Conservation (phyloP, 2,113 vertebrate genomes). For the Trachemys scripta region DNA sequence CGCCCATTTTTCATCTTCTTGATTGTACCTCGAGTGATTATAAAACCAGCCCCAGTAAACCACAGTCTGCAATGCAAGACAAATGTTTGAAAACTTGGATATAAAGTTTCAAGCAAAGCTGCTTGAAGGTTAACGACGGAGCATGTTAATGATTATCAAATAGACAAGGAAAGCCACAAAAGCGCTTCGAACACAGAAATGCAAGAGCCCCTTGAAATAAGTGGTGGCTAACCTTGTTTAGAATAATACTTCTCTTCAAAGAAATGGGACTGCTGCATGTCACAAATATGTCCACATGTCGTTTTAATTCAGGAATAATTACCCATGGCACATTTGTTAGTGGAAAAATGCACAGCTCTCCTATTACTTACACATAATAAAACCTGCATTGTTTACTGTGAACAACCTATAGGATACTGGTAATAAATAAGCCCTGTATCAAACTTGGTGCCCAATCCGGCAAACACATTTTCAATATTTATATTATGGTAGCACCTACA, state of each 20-base stretch:
- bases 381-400: conserved; percentile 52
- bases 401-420: conserved; percentile 59
- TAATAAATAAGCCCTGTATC: conserved; percentile 69
- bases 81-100: conserved; percentile 63
- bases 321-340: conserved; percentile 71
- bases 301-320: conserved; percentile 71
- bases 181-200: conserved; percentile 50
- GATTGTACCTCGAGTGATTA: conserved; percentile 80
- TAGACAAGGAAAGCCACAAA: conserved; percentile 68
- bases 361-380: conserved; percentile 61
- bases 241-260: conserved; percentile 70
- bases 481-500: conserved; percentile 58
- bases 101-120: conserved; percentile 71
- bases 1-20: conserved; percentile 81
- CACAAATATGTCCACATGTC: conserved; percentile 68
- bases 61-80: conserved; percentile 74
- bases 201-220: conserved; percentile 69
- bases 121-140: conserved; percentile 70
- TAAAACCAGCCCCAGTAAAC: conserved; percentile 80
- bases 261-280: conserved; percentile 64
- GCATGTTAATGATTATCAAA: conserved; percentile 80
- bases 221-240: conserved; percentile 67
- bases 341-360: conserved; percentile 65
- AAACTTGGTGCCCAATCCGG: conserved; percentile 50
- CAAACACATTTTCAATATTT: conserved; percentile 51